These are phyloP conservation scores for Antechinus flavipes DNA, from an alignment of 2,113 vertebrate species.

Conservation along the genomic window DNA sequence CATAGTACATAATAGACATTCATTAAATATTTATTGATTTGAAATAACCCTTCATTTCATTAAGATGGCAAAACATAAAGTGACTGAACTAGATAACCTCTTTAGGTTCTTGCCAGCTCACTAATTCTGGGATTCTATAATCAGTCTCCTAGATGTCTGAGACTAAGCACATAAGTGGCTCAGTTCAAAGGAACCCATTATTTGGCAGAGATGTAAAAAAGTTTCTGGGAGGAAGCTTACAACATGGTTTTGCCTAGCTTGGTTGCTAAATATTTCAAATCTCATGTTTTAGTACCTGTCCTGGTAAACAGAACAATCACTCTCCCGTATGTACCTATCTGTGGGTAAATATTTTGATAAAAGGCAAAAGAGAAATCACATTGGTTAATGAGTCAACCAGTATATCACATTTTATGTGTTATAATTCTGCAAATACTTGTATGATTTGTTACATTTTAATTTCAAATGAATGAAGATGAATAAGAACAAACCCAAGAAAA, in stretches of 20 bases:
- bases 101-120: neutral
- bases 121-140: neutral
- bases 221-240: neutral
- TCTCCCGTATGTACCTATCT: neutral
- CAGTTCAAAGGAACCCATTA: neutral
- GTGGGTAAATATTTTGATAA: neutral
- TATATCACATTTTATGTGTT: neutral
- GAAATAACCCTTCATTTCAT: slow-evolving; percentile 11
- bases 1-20: neutral
- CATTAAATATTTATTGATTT: neutral
- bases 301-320: neutral
- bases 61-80: neutral
- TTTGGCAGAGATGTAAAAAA: neutral
- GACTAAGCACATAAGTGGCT: neutral
- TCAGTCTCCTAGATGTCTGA: neutral
- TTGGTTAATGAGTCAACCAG: neutral
- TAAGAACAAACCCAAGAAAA: neutral
- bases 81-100: neutral
- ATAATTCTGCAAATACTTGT: neutral
- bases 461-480: slow-evolving; percentile 11
- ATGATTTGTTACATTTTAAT: neutral
- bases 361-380: slow-evolving; percentile 13
- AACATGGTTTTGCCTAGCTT: neutral
- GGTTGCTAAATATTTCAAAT: slow-evolving; percentile 23
- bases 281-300: slow-evolving; percentile 5